Evolutionary conservation across 92 coral and sea anemone genomes (phyloP), one percentile per base, ranked within the genome.

Genomic region (Parazoanthus darwini): DNA sequence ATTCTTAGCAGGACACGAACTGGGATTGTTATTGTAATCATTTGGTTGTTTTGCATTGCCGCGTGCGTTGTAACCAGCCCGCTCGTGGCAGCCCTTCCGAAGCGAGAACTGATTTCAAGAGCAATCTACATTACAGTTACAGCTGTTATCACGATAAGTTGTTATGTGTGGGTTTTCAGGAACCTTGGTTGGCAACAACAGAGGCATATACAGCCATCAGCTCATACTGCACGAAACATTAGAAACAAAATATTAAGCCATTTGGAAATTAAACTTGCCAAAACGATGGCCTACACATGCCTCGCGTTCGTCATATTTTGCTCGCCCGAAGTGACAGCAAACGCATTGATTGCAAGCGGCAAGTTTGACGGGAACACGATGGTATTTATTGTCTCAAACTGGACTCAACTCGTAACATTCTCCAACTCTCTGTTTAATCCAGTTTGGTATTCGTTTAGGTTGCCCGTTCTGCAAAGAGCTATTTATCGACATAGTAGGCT

Each of bases 21-120:
- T 36, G 6, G 18, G 42, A 22, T 15, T 22, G 42, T 74, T 74
- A 35, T 74, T 23, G 43, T 36, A 5, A 18, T 18, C 15, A 35
- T 74, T 74, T 74, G 78, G 78, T 74, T 8, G 78, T 74, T 36
- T 42, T 74, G 78, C 78, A 33, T 74, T 54, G 59, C 59, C 59
- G 59, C 18, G 18, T 54, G 59, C 59, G 20, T 54, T 54, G 59
- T 20, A 54, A 16, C 36, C 43, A 74, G 78, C 78, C 78, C 78
- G 78, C 44, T 74, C 22, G 46, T 74, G 59, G 59, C 3, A 54
- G 59, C 59, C 14, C 59, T 54, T 54, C 59, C 59, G 18, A 54
- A 54, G 18, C 16, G 59, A 54, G 59, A 54, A 54, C 59, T 54
- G 18, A 54, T 54, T 4, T 2, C 18, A 54, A 54, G 59, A 54